Base-by-base conservation (phyloP, 2,888 invertebrate genomes). In the Panopea generosa region DNA sequence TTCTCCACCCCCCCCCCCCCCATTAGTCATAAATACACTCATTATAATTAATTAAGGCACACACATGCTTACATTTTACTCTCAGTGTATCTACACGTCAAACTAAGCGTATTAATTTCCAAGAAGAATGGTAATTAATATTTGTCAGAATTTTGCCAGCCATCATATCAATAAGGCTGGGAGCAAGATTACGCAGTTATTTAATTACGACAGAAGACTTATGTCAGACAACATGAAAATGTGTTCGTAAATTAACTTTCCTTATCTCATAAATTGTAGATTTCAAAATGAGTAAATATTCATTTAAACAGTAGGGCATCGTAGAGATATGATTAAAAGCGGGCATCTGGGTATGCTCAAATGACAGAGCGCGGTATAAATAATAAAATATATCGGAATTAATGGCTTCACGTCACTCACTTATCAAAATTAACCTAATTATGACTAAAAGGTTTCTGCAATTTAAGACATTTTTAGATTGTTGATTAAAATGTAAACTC, bases 371-470 rank as follows among this genome's bases (percentile, higher is more conserved):
- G 45, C 52, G 40, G 62, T 57, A 71, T 77, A 81, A 81, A 81
- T 81, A 77, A 81, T 74, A 76, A 68, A 71, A 71, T 56, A 77
- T 81, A 77, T 81, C 76, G 67, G 80, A 70, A 74, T 77, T 81
- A 74, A 33, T 66, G 74, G 69, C 63, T 66, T 74, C 57, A 61
- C 72, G 74, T 81, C 80, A 77, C 61, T 65, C 60, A 29, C 77
- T 77, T 81, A 81, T 81, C 80, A 81, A 74, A 81, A 81, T 81
- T 81, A 81, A 81, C 80, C 74, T 71, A 81, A 81, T 81, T 81
- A 81, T 73, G 49, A 59, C 80, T 81, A 81, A 81, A 81, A 81
- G 80, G 77, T 81, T 81, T 81, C 72, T 43, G 70, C 80, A 77
- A 77, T 81, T 77, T 61, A 66, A 73, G 74, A 66, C 71, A 60